These are phyloP conservation scores for Heliocidaris tuberculata DNA, from an alignment of 35 echinoderm and acorn worm species.

Conservation along the genomic window DNA sequence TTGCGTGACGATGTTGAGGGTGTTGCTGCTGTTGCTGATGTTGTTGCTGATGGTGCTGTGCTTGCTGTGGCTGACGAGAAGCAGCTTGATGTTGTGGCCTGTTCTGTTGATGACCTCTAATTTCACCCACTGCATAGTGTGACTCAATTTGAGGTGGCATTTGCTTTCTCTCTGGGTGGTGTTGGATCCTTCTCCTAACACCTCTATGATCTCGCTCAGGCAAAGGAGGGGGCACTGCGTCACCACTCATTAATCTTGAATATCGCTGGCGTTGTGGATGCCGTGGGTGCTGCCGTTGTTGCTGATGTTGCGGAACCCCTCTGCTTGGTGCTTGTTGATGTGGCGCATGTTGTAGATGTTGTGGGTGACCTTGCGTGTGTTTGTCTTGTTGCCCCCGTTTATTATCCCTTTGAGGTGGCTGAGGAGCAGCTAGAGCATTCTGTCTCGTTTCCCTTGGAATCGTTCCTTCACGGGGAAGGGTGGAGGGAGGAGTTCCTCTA, in stretches of 20 bases:
- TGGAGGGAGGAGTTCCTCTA: not conserved
- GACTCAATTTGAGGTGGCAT: not conserved
- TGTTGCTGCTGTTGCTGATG: not conserved
- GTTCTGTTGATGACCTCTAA: not conserved
- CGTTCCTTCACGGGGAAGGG: not conserved
- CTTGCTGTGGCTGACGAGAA: not conserved
- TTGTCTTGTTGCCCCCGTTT: not conserved
- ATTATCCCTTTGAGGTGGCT: not conserved
- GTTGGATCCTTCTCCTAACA: not conserved
- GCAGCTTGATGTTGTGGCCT: not conserved
- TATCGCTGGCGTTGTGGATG: not conserved
- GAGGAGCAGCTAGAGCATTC: not conserved
- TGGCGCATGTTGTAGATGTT: not conserved
- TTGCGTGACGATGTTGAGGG: not conserved
- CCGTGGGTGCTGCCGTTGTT: not conserved
- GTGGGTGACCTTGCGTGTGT: not conserved
- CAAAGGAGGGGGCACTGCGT: not conserved
- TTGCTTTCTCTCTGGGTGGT: not conserved
- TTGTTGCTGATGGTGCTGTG: not conserved
- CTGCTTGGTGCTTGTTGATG: not conserved
- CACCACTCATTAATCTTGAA: not conserved
- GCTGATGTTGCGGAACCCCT: not conserved
- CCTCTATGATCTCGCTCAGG: not conserved
- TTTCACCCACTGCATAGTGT: slow-evolving; percentile 13
- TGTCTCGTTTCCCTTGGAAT: not conserved